phyloP scores from a whole-genome alignment of 1,140 invertebrate genomes.

The Apis cerana region DNA sequence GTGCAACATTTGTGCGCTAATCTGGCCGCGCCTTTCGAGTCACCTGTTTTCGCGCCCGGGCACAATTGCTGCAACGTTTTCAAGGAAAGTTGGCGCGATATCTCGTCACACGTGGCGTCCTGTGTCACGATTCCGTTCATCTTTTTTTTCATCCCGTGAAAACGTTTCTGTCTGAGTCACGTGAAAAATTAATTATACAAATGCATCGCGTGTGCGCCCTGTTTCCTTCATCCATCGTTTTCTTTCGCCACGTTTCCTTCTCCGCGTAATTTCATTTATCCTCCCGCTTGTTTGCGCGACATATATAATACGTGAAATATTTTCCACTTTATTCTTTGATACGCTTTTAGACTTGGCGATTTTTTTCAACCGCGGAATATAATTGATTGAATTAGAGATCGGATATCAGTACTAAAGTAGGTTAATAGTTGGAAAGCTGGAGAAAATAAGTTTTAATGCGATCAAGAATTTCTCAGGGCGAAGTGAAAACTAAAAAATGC shows the following conservation, averaged over 20 bases:
- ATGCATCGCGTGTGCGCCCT: not conserved
- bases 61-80: not conserved
- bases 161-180: conserved; percentile 1
- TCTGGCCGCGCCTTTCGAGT: conserved; percentile 1
- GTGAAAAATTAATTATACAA: conserved; percentile 22
- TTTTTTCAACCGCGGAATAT: not conserved
- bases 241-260: not conserved
- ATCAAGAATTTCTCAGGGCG: not conserved
- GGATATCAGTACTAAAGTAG: too few species aligned
- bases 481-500: conserved; percentile 2
- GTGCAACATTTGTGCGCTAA: conserved; percentile 9
- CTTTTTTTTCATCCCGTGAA: conserved; percentile 5
- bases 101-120: conserved; percentile 6
- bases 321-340: not conserved
- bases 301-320: not conserved
- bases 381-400: not conserved
- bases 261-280: not conserved
- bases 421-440: too few species aligned
- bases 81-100: not conserved
- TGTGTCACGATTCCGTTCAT: not conserved
- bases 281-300: not conserved
- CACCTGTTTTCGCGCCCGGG: not conserved
- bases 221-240: not conserved
- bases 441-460: not conserved
- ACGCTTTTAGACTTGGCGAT: not conserved